Base-by-base conservation (phyloP, 2,797 vertebrate genomes). In the Eutrigla gurnardus region DNA sequence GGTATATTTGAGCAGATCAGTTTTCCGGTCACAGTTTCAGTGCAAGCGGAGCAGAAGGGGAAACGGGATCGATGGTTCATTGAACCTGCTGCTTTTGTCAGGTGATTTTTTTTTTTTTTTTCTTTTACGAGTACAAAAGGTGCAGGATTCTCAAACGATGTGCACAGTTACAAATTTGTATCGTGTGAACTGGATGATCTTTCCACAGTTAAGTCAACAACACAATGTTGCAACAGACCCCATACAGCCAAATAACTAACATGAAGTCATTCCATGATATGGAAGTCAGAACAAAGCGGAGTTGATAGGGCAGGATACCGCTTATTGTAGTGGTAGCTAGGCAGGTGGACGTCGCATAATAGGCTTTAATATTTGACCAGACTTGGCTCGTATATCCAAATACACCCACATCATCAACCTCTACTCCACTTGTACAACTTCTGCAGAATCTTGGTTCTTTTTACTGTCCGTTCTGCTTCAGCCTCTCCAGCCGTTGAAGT, bases 401-500 rank as follows among this genome's bases (percentile, higher is more conserved):
- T 32, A 53, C 57, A 70, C 73, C 71, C 15, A 43, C 47, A 65
- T 59, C 57, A 58, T 75, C 71, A 80, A 70, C 75, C 73, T 71
- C 17, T 18, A 9, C 63, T 80, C 78, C 49, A 65, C 18, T 61
- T 36, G 6, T 17, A 65, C 46, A 70, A 4, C 12, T 35, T 65
- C 32, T 45, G 49, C 68, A 83, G 70, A 49, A 33, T 67, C 57
- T 60, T 66, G 70, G 77, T 84, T 72, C 55, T 75, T 58, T 66
- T 90, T 81, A 98, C 75, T 96, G 96, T 88, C 92, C 96, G 0
- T 96, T 97, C 78, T 94, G 95, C 85, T 98, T 95, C 85, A 99
- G 93, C 71, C 94, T 96, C 92, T 99, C 98, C 37, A 99, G 93
- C 84, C 97, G 96, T 89, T 96, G 96, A 35, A 99, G 96, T 18